Evolutionary conservation across 2,797 vertebrate genomes (phyloP).

Genomic region (Falco peregrinus): DNA sequence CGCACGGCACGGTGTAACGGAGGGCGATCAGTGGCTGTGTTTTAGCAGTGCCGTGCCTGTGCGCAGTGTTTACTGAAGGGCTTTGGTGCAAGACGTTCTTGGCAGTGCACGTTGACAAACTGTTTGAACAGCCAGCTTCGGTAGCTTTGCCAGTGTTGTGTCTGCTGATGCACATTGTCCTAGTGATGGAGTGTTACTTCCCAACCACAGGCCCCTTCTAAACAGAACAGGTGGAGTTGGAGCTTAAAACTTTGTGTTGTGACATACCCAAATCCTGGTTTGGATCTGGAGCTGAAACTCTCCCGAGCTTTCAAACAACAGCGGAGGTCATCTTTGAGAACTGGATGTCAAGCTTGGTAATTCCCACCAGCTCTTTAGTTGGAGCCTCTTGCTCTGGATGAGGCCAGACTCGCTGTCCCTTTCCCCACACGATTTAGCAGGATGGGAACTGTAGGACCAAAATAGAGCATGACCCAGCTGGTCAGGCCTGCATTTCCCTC

Average conservation of each 20-base stretch:
- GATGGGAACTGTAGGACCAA: background rate
- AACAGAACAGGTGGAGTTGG: background rate
- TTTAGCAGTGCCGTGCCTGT: background rate
- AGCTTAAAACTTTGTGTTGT: background rate
- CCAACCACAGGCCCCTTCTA: background rate
- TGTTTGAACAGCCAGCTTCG: background rate
- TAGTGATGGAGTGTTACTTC: background rate
- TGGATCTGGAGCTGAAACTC: background rate
- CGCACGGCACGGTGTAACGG: accelerated
- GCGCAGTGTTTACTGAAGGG: background rate
- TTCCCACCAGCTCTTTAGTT: background rate
- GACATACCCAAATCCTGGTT: background rate
- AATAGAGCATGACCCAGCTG: background rate
- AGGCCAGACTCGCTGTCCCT: background rate
- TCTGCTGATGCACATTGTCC: background rate
- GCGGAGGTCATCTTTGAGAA: background rate
- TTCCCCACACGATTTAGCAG: background rate
- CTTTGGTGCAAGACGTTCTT: background rate
- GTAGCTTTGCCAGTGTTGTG: background rate
- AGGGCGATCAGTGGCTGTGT: background rate
- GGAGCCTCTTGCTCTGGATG: background rate
- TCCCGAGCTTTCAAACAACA: background rate
- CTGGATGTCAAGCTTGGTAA: background rate
- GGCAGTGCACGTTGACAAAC: background rate
- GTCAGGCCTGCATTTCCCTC: slow-evolving; percentile 2